These are phyloP conservation scores for Aleiodes testaceus DNA, from an alignment of 2,888 invertebrate genomes.

Conservation along the genomic window DNA sequence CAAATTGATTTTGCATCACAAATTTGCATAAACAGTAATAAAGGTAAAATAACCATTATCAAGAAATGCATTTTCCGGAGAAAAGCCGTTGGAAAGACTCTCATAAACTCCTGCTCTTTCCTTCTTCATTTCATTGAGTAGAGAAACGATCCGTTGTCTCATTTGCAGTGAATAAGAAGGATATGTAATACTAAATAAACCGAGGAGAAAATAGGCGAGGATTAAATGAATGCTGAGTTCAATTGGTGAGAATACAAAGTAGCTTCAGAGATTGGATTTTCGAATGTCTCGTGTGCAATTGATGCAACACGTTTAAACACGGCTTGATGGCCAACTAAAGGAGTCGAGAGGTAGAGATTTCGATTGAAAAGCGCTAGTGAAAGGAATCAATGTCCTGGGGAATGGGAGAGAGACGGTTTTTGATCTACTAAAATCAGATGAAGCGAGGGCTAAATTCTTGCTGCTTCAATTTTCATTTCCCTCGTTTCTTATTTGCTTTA, in stretches of 20 bases:
- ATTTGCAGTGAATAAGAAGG: constrained; percentile 10
- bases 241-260: constrained; percentile 55
- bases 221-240: constrained; percentile 54
- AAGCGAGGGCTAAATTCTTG: constrained; percentile 1
- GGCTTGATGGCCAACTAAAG: too few species aligned
- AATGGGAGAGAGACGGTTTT: neutral
- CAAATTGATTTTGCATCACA: too few species aligned
- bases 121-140: neutral
- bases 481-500: constrained; percentile 14
- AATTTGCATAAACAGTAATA: too few species aligned
- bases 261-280: constrained; percentile 55
- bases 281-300: constrained; percentile 45
- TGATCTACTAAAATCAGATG: constrained; percentile 9
- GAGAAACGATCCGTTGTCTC: neutral
- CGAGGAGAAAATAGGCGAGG: constrained; percentile 51
- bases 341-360: too few species aligned
- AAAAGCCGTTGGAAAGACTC: too few species aligned
- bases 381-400: constrained; percentile 22
- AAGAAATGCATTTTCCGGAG: too few species aligned
- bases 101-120: too few species aligned
- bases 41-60: too few species aligned
- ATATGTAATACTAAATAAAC: neutral
- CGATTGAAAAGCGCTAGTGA: constrained; percentile 7
- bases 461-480: constrained; percentile 36
- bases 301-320: constrained; percentile 3